These are phyloP conservation scores for Heliangelus exortis DNA, from an alignment of 2,797 vertebrate genomes.

Conservation along the genomic window DNA sequence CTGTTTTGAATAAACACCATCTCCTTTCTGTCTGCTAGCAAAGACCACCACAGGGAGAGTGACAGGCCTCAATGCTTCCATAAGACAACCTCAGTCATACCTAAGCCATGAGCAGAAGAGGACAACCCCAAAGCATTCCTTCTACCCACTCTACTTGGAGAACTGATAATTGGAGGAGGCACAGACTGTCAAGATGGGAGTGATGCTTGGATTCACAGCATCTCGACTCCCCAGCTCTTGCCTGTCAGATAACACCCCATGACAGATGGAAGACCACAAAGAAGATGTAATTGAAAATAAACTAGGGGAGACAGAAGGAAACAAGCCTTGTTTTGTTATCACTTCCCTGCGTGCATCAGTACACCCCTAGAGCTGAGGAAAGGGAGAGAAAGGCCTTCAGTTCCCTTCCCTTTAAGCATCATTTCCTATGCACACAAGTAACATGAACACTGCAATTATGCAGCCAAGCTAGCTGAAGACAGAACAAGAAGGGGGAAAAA, in stretches of 20 bases:
- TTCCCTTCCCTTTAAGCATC: background rate
- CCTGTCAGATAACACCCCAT: background rate
- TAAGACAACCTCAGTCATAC: background rate
- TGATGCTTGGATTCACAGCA: background rate
- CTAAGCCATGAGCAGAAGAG: background rate
- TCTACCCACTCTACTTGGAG: background rate
- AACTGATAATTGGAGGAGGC: background rate
- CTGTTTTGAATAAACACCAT: background rate
- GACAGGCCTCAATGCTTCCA: background rate
- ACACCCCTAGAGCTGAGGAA: background rate
- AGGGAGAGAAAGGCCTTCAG: background rate
- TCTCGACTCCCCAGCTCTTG: background rate
- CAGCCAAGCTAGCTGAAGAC: background rate
- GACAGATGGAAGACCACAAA: background rate
- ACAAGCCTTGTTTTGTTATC: background rate
- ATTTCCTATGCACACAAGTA: background rate
- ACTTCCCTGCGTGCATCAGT: background rate
- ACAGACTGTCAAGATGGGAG: background rate
- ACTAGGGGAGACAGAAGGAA: background rate
- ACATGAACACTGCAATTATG: slow-evolving; percentile 2
- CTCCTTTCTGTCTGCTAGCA: background rate
- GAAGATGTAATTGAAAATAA: background rate
- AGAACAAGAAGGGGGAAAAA: background rate
- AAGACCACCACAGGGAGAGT: background rate
- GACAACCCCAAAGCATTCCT: background rate